Evolutionary conservation across 2,888 invertebrate genomes (phyloP), one percentile per base, ranked within the genome.

Genomic region (Nomada lathburiana): DNA sequence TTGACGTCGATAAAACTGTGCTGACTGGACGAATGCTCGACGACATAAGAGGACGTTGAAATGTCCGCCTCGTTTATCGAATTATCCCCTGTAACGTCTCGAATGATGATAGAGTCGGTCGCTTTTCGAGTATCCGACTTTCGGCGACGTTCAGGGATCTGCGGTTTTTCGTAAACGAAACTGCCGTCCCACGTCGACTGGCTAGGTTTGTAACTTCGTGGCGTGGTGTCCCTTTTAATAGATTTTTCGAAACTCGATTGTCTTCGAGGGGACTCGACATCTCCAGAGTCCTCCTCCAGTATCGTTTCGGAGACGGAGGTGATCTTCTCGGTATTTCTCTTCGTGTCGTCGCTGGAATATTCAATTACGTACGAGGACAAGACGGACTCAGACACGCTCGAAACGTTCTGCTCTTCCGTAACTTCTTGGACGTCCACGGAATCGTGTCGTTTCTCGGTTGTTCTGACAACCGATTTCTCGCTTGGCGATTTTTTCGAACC

Each of bases 301-400:
- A 93, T 93, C 4, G 88, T 87, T 7, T 91, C 90, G 2, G 93
- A 92, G 1, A 92, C 90, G 0, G 91, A 88, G 0, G 89, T 91
- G 18, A 90, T 77, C 70, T 90, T 91, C 65, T 90, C 93, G 2
- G 85, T 75, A 36, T 88, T 90, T 60, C 88, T 90, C 64, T 86
- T 89, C 71, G 88, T 90, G 62, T 83, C 64, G 75, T 89, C 90
- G 52, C 79, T 85, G n/a, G 86, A 42, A 20, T 91, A 91, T 57
- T 96, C 96, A 64, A 96, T 95, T 47, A 95, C 95, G 89, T 96
- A 96, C 20, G 96, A 96, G 23, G 95, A 95, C 1, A 96, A 95
- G 53, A 96, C 95, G 50, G 95, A 96, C 91, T 96, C 96, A 67
- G 95, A 94, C 2, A 69, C 20, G 5, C 95, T 94, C 76, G 95